These are phyloP conservation scores for Argopecten irradians DNA, from an alignment of 1,140 invertebrate genomes.

Conservation along the genomic window DNA sequence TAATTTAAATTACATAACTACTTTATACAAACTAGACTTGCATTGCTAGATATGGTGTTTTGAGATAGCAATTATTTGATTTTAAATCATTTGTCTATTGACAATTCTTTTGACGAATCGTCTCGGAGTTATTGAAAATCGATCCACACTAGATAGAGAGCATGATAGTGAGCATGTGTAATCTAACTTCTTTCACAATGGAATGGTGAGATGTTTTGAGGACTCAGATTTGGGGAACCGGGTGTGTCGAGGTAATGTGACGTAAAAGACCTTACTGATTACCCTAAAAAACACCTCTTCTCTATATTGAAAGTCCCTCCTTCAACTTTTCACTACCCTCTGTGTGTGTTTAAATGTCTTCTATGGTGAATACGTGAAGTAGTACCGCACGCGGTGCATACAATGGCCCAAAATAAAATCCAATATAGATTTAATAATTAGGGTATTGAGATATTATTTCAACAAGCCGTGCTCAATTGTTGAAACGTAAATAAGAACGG, in stretches of 20 bases:
- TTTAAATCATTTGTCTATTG: neutral
- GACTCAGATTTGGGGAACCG: neutral
- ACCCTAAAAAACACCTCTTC: neutral
- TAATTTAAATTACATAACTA: neutral
- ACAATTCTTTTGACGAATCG: neutral
- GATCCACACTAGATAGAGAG: neutral
- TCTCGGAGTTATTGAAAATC: neutral
- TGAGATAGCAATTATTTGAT: neutral
- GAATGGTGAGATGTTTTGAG: neutral
- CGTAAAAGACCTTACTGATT: neutral
- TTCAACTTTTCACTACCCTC: neutral
- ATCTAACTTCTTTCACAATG: neutral
- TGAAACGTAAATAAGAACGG: neutral
- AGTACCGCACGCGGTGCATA: neutral
- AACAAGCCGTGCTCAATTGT: neutral
- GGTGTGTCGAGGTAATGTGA: neutral
- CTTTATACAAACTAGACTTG: neutral
- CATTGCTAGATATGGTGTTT: neutral
- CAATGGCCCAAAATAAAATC: neutral
- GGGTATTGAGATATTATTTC: neutral
- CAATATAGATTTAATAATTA: conserved; percentile 13
- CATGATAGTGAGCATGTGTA: neutral
- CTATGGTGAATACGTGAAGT: neutral
- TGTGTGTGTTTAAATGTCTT: conserved; percentile 15
- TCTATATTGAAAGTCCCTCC: neutral